A percentile compares a stretch with the other conserved stretches of the same genome.
phyloP scores from a whole-genome alignment of 30 jellyfish, hydroid and myxozoan genomes.

The Clytia hemisphaerica region DNA sequence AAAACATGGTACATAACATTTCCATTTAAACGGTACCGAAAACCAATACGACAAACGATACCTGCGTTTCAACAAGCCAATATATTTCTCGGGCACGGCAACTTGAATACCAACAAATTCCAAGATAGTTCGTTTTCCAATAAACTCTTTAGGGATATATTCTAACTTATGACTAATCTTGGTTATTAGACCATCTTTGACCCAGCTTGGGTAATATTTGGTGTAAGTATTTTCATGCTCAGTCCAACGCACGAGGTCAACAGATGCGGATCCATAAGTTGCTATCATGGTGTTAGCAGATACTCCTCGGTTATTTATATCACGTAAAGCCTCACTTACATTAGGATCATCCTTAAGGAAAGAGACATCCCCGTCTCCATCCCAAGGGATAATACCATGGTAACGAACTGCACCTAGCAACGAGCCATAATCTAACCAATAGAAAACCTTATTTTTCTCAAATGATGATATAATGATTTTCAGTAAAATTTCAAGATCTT shows the following conservation, averaged over 20 bases:
- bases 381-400: conserved; percentile 75
- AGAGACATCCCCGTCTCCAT: conserved; percentile 81
- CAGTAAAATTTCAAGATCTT: neutral
- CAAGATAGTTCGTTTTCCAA: conserved; percentile 25
- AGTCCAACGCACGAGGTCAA: conserved; percentile 75
- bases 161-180: conserved; percentile 48
- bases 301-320: conserved; percentile 37
- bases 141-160: conserved; percentile 51
- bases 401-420: conserved; percentile 66
- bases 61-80: conserved; percentile 21
- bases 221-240: neutral
- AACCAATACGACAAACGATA: conserved; percentile 37
- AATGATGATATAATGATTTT: neutral
- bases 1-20: conserved; percentile 61
- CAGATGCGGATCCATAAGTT: conserved; percentile 22
- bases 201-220: conserved; percentile 62
- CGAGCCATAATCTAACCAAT: conserved; percentile 57
- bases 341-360: conserved; percentile 11
- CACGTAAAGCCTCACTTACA: conserved; percentile 27
- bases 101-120: conserved; percentile 30
- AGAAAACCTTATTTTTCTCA: neutral
- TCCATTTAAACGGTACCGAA: conserved; percentile 72
- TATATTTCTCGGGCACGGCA: conserved; percentile 33
- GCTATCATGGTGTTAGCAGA: conserved; percentile 80
- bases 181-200: conserved; percentile 44